These are phyloP conservation scores for Temnothorax rugatulus DNA, from an alignment of 2,888 invertebrate genomes.

Conservation along the genomic window DNA sequence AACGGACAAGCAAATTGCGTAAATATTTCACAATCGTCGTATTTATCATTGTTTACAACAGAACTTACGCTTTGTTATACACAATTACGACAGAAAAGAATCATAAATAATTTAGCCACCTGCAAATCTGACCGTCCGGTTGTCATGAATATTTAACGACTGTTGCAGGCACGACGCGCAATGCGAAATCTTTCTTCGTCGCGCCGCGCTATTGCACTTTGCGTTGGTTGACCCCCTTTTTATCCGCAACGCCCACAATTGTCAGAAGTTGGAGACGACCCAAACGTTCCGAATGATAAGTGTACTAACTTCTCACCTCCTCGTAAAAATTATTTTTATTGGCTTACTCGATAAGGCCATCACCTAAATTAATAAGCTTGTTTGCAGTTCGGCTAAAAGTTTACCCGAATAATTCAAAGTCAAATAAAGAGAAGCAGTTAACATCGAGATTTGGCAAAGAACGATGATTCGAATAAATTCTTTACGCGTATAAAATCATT, in stretches of 20 bases:
- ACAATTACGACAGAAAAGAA: conserved; percentile 35
- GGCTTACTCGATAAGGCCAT: background rate
- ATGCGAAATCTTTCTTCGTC: conserved; percentile 44
- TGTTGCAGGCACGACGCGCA: conserved; percentile 30
- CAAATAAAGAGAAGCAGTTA: background rate
- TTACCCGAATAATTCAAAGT: background rate
- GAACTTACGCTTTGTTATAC: conserved; percentile 33
- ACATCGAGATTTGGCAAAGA: background rate
- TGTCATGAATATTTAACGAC: conserved; percentile 55
- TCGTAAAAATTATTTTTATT: conserved; percentile 28
- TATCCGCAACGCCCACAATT: conserved; percentile 47
- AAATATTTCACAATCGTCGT: conserved; percentile 5
- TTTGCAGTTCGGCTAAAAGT: background rate
- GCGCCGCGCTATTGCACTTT: conserved; percentile 28
- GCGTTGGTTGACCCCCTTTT: conserved; percentile 47
- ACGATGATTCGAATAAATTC: background rate
- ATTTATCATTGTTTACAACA: conserved; percentile 11
- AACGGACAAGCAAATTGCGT: background rate
- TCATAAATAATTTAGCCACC: conserved; percentile 47
- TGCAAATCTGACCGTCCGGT: conserved; percentile 14
- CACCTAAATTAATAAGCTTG: conserved; percentile 33
- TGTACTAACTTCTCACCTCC: conserved; percentile 21
- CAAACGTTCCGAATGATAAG: conserved; percentile 47
- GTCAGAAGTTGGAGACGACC: conserved; percentile 45
- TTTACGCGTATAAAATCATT: conserved; percentile 13